Conservation (phyloP, 2,113 vertebrate genomes). For the Struthidea cinerea region DNA sequence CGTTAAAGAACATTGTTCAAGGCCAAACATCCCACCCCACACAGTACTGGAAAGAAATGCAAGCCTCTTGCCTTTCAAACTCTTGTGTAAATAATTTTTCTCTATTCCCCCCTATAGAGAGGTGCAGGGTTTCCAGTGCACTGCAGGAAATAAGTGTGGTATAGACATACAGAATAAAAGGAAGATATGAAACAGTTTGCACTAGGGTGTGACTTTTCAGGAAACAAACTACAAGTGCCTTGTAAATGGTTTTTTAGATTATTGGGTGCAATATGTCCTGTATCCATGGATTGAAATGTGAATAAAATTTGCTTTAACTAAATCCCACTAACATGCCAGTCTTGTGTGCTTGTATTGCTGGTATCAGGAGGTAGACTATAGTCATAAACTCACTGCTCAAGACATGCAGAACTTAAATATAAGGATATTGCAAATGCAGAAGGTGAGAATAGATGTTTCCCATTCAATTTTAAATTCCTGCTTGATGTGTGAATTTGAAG, state of each 20-base stretch:
- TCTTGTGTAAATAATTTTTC: neutral
- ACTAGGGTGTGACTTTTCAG: neutral
- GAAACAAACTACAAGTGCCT: neutral
- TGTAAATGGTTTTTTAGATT: neutral
- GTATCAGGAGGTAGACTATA: neutral
- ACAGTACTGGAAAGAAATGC: neutral
- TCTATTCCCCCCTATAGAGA: fast-evolving
- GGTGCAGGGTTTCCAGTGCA: neutral
- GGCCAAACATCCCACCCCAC: neutral
- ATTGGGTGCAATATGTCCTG: neutral
- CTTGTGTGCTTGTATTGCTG: neutral
- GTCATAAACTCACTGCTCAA: neutral
- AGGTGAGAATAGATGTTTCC: neutral
- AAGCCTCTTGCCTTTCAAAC: neutral
- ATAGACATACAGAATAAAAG: neutral
- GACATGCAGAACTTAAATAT: neutral
- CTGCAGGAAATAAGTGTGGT: neutral
- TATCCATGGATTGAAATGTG: neutral
- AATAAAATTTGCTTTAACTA: neutral
- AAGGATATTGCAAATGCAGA: neutral
- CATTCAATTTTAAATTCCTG: neutral
- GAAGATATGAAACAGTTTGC: neutral
- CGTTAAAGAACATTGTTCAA: neutral
- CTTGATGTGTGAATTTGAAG: neutral
- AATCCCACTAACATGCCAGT: neutral